phyloP scores from a whole-genome alignment of 2,797 vertebrate genomes.

The Luscinia megarhynchos region DNA sequence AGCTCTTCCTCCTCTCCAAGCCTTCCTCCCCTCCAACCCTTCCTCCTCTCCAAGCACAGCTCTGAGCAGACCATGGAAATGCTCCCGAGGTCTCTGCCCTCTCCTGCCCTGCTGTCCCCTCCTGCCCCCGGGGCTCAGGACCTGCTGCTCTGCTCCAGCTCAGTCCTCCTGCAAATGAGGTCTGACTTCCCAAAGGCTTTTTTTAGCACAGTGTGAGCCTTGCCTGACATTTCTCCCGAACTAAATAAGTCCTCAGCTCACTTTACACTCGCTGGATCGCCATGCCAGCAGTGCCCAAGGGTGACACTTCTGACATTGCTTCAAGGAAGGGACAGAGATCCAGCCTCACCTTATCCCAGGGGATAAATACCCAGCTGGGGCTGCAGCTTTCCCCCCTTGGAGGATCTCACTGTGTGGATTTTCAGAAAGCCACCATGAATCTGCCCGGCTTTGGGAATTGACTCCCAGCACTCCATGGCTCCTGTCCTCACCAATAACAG shows the following conservation, averaged over 20 bases:
- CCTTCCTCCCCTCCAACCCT: too few relatives aligned
- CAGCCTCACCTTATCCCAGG: not conserved
- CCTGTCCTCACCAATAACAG: not conserved
- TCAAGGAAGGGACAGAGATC: not conserved
- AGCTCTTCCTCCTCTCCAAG: not conserved
- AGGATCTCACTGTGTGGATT: not conserved
- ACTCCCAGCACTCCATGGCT: fast-evolving
- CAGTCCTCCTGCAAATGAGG: not conserved
- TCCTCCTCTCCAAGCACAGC: not conserved
- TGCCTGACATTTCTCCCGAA: not conserved
- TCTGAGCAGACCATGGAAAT: not conserved
- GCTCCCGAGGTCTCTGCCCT: fast-evolving
- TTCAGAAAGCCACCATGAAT: not conserved
- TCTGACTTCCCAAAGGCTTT: conserved; percentile 19
- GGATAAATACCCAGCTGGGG: fast-evolving
- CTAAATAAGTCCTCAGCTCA: not conserved
- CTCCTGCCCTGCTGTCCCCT: not conserved
- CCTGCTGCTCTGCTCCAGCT: not conserved
- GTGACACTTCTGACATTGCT: not conserved
- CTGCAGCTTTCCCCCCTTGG: not conserved
- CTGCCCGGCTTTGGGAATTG: not conserved
- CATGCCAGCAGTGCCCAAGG: not conserved
- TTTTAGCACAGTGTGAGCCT: not conserved
- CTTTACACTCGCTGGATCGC: not conserved
- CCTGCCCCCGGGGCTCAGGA: not conserved